Conservation (phyloP, 2,888 invertebrate genomes). For the Globia sparganii region DNA sequence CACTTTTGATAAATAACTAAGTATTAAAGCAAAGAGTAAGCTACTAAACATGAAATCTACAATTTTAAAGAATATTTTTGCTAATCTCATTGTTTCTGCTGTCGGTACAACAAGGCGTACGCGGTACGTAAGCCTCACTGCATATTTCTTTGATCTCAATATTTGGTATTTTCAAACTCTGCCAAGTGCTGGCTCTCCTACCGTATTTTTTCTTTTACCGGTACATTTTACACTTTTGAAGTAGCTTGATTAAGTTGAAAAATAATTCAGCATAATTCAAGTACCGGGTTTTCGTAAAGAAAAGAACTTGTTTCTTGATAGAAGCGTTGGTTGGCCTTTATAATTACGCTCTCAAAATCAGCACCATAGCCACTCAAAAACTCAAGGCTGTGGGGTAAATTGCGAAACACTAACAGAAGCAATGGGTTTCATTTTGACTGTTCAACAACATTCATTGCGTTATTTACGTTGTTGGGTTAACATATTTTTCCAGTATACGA, state of each 20-base stretch:
- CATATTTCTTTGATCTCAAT: constrained; percentile 44
- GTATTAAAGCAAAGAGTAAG: background rate
- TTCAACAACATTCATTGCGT: no score
- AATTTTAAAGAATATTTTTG: background rate
- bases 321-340: background rate
- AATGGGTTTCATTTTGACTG: no score
- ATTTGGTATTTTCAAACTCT: constrained; percentile 21
- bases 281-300: background rate
- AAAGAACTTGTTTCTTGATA: background rate
- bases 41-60: background rate
- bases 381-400: background rate
- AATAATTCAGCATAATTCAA: no score
- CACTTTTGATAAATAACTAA: background rate
- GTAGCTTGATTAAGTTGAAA: constrained; percentile 4
- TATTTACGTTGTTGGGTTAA: no score
- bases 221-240: constrained; percentile 7
- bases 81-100: constrained; percentile 11
- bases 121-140: background rate
- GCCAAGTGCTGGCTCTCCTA: constrained; percentile 3
- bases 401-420: no score
- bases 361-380: background rate
- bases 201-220: background rate
- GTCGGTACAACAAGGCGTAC: constrained; percentile 23
- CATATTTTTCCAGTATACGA: no score
- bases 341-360: background rate